Base-by-base conservation (phyloP, 1,140 invertebrate species). In the Dendrolimus punctatus region DNA sequence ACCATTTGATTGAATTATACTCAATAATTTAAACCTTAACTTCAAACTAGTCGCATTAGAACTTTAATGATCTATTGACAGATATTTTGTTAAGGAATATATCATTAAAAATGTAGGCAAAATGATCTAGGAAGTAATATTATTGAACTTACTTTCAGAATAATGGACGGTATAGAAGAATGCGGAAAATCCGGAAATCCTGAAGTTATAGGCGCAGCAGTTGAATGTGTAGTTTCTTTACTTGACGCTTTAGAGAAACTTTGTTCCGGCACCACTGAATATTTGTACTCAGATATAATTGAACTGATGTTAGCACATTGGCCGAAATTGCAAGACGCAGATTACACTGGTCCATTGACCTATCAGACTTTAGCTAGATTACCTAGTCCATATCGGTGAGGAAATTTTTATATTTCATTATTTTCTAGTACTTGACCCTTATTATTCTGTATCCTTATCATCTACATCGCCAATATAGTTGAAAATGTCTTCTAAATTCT, bases 161-260 rank as follows among this genome's bases (percentile, higher is more conserved):
- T 96, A 58, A 95, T 98, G 90, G 96, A 98, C 76, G 95, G 95
- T 4, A 93, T 98, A 64, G 94, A 96, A 85, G 95, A 98, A 82
- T 93, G 92, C 66, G 89, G 89, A 8, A 86, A 89, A 37, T 90
- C 88, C 41, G 91, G 92, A 43, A 91, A 91, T 62, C 90, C 93
- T n/a, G 88, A 91, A 50, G 91, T 95, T 8, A 88, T 95, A 40
- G 90, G 93, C 53, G 92, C 93, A 0, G 94, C 94, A 71, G 94
- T 97, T 1, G 92, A 93, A 53, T 97, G 96, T 73, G 92, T 97
- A 9, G 92, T 95, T 5, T 92, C 94, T 0, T 89, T 98, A 63
- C 85, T 98, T 8, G 92, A 92, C 40, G 94, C 95, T 5, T 83
- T 98, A 23, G 94, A 97, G 76, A 91, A 93, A 57, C 85, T 98